phyloP scores from a whole-genome alignment of 1,140 invertebrate genomes.

The Calephelis nemesis region DNA sequence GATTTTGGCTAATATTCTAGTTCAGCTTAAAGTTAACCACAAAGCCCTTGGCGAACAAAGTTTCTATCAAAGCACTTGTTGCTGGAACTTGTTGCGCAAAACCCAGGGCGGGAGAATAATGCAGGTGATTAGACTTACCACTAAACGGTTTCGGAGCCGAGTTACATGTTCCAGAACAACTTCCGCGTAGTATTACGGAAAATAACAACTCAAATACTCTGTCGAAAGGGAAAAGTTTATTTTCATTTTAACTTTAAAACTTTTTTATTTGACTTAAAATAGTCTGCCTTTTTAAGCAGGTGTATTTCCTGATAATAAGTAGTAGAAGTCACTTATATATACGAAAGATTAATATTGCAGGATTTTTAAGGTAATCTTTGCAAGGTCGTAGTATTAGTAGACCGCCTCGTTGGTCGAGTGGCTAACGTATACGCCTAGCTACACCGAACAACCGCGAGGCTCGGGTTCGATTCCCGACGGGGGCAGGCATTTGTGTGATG shows the following conservation, averaged over 20 bases:
- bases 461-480: too few relatives aligned
- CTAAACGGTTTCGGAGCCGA: conserved; percentile 4
- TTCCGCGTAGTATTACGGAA: conserved; percentile 1
- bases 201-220: not conserved
- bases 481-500: too few relatives aligned
- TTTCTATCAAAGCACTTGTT: not conserved
- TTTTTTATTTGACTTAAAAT: not conserved
- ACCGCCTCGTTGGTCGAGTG: too few relatives aligned
- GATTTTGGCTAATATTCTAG: too few relatives aligned
- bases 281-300: not conserved
- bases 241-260: not conserved
- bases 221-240: not conserved
- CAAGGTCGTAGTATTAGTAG: too few relatives aligned
- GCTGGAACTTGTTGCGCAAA: not conserved
- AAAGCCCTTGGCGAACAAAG: not conserved
- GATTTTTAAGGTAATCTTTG: too few relatives aligned
- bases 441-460: too few relatives aligned
- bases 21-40: not conserved
- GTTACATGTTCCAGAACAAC: conserved; percentile 1
- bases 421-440: too few relatives aligned
- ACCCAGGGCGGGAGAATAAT: not conserved
- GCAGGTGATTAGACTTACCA: not conserved
- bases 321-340: too few relatives aligned
- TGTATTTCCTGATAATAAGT: not conserved
- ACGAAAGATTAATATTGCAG: too few relatives aligned